Percentiles rank a stretch among this genome's conserved stretches.
Conservation (phyloP, 2,797 vertebrate species). For the Acridotheres tristis region DNA sequence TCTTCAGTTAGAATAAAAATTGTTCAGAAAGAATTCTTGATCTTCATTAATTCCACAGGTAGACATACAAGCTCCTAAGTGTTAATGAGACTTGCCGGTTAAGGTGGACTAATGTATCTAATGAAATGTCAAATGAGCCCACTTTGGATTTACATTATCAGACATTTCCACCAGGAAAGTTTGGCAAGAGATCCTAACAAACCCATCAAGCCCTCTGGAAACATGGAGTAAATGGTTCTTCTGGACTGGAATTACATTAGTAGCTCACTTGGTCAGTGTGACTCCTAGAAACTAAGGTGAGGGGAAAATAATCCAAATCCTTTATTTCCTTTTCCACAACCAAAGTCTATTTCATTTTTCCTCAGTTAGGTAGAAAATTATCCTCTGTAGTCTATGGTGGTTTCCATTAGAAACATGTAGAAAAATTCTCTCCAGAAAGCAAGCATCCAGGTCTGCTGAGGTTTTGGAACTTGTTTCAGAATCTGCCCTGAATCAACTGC, state of each 20-base stretch:
- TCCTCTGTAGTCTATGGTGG: background rate
- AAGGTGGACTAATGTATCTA: background rate
- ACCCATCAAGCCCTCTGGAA: background rate
- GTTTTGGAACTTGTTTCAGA: background rate
- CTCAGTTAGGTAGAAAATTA: background rate
- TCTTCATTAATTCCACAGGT: background rate
- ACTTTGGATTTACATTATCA: background rate
- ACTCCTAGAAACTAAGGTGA: background rate
- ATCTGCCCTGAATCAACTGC: constrained; percentile 6
- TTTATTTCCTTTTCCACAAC: background rate
- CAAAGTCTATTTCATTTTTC: background rate
- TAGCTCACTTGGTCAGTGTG: background rate
- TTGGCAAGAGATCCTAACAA: background rate
- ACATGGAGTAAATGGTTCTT: background rate
- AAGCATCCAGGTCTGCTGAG: background rate
- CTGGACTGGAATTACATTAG: background rate
- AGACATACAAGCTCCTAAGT: background rate
- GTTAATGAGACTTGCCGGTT: background rate
- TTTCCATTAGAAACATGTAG: background rate
- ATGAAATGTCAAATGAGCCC: background rate
- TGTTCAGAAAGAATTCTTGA: background rate
- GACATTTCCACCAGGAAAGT: background rate
- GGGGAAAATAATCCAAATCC: background rate
- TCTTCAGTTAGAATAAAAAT: background rate
- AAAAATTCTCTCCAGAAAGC: background rate